These are phyloP conservation scores for Alectoris magna DNA, from an alignment of 2,797 vertebrate species.

Conservation along the genomic window DNA sequence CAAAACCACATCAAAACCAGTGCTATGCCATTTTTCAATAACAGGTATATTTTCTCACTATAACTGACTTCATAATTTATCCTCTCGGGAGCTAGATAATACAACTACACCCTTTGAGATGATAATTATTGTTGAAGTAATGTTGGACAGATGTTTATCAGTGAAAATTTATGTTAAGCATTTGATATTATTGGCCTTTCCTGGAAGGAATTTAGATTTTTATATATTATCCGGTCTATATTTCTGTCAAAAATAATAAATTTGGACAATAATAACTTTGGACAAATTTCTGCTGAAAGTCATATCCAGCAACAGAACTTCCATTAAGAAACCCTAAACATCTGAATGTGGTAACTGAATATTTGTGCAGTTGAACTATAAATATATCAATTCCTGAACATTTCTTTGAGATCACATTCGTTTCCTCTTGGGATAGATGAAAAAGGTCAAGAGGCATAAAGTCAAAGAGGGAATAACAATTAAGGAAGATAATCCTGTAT, in stretches of 20 bases:
- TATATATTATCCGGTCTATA: not conserved
- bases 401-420: constrained; percentile 7
- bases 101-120: not conserved
- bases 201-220: not conserved
- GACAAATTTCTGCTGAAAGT: not conserved
- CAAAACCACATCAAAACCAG: not conserved
- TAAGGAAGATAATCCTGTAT: not conserved
- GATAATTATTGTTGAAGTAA: not conserved
- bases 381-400: not conserved
- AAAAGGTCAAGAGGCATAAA: constrained; percentile 48
- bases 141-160: not conserved
- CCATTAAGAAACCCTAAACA: not conserved
- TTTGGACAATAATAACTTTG: not conserved
- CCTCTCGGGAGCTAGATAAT: not conserved
- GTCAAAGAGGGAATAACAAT: constrained; percentile 25
- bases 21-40: not conserved
- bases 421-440: constrained; percentile 18
- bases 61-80: not conserved
- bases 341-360: not conserved
- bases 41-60: not conserved
- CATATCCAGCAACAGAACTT: not conserved
- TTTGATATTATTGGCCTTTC: not conserved
- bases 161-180: not conserved
- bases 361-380: not conserved
- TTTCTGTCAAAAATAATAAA: not conserved